phyloP scores from a whole-genome alignment of 2,797 vertebrate species.

The Peromyscus nudipes region DNA sequence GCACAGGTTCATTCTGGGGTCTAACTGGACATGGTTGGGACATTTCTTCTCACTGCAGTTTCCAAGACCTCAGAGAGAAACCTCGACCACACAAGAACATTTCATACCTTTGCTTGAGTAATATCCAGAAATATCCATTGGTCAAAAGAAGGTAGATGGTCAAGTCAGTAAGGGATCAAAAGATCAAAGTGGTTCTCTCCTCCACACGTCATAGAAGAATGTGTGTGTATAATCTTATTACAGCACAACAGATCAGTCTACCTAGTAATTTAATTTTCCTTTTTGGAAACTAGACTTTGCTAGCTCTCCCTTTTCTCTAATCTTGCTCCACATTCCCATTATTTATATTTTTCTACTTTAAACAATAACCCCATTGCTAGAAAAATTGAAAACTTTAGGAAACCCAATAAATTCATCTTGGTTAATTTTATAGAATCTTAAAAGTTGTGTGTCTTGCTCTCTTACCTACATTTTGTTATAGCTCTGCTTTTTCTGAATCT shows the following conservation, averaged over 20 bases:
- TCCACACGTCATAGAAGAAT: background rate
- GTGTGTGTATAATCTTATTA: background rate
- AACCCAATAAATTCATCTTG: background rate
- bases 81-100: background rate
- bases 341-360: constrained; percentile 20
- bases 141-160: background rate
- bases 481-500: background rate
- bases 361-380: background rate
- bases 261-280: background rate
- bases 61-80: background rate
- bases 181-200: background rate
- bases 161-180: background rate
- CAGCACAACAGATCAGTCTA: background rate
- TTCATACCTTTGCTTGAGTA: background rate
- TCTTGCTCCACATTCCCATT: background rate
- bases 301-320: background rate
- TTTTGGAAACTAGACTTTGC: background rate
- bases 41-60: background rate
- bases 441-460: background rate
- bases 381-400: background rate
- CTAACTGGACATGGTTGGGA: background rate
- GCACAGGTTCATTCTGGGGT: background rate
- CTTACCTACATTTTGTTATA: background rate
- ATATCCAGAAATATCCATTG: background rate
- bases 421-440: background rate